Evolutionary conservation across 2,797 vertebrate genomes (phyloP), one percentile per base, ranked within the genome.

Genomic region (Hypotaenidia philippensis): DNA sequence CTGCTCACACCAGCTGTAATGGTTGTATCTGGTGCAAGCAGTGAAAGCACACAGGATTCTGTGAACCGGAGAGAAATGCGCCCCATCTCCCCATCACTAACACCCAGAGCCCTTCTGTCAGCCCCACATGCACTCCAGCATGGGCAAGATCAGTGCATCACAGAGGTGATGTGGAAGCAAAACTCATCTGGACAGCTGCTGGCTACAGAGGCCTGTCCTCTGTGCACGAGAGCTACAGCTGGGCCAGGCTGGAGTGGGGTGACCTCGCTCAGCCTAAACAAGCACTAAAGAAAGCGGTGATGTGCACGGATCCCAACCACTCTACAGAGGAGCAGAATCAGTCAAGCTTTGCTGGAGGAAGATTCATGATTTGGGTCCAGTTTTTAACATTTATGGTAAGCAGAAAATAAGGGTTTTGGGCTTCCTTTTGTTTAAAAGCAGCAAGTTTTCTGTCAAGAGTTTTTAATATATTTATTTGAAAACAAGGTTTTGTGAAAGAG

Each of bases 381-480:
- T 78, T 93, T 89, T 79, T 60, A 95, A 94, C 70, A 81, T 20
- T 0, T 16, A 70, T 29, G 22, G 20, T 56, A 13, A 94, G 55
- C 3, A 14, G 72, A 60, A 61, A 61, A 89, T 29, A 61, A 89
- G 31, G 26, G 89, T 23, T 50, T 19, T 38, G 68, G 13, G 23
- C 22, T 80, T 91, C 10, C 4, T 29, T 44, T 50, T 31, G 49
- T 93, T 81, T 75, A 25, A 29, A 83, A 72, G 29, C 45, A 94
- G 38, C 26, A 83, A 57, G 26, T 87, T 87, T 55, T 74, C 85
- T 90, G 66, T 77, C 71, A 87, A 93, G 90, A 96, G 77, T 96
- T 98, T 98, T 98, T 96, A 98, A 97, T 97, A 97, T 97, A 97
- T 98, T 98, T 98, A 98, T 98, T 98, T 98, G 97, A 97, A 98